Evolutionary conservation across 2,888 invertebrate species (phyloP).

Genomic region (Cyclophora albipunctata): DNA sequence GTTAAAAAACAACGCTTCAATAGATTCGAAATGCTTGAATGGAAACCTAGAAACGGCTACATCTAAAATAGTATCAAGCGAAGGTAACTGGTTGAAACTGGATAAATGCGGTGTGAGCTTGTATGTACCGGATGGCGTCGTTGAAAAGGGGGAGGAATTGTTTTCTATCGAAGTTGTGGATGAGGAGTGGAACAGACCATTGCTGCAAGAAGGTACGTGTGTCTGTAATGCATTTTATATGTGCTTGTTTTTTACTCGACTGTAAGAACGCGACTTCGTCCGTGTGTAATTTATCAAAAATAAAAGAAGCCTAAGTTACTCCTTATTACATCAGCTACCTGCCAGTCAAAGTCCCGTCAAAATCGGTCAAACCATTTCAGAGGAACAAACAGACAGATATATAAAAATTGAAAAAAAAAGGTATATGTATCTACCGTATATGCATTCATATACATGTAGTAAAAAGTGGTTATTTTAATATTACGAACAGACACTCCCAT

Average conservation of each 20-base stretch:
- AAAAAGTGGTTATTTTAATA: too few relatives aligned
- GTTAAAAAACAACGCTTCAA: slow-evolving; percentile 58
- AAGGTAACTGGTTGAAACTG: slow-evolving; percentile 78
- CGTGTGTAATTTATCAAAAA: too few relatives aligned
- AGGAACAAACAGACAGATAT: too few relatives aligned
- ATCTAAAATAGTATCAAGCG: slow-evolving; percentile 71
- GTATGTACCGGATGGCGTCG: slow-evolving; percentile 90
- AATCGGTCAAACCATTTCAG: too few relatives aligned
- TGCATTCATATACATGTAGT: too few relatives aligned
- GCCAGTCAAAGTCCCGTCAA: too few relatives aligned
- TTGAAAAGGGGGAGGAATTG: slow-evolving; percentile 88
- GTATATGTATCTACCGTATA: too few relatives aligned
- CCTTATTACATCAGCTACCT: too few relatives aligned
- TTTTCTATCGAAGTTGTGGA: slow-evolving; percentile 91
- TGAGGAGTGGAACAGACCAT: slow-evolving; percentile 92
- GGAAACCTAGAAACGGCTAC: slow-evolving; percentile 51
- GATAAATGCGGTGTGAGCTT: slow-evolving; percentile 87
- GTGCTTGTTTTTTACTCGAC: not conserved
- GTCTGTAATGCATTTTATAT: not conserved
- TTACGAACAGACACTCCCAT: too few relatives aligned
- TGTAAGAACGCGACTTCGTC: too few relatives aligned
- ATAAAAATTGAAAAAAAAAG: too few relatives aligned
- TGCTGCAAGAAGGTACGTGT: slow-evolving; percentile 80
- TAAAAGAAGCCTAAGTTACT: too few relatives aligned
- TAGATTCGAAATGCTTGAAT: slow-evolving; percentile 49